Conservation (phyloP, 2,797 vertebrate genomes). For the Rhinoraja longicauda region DNA sequence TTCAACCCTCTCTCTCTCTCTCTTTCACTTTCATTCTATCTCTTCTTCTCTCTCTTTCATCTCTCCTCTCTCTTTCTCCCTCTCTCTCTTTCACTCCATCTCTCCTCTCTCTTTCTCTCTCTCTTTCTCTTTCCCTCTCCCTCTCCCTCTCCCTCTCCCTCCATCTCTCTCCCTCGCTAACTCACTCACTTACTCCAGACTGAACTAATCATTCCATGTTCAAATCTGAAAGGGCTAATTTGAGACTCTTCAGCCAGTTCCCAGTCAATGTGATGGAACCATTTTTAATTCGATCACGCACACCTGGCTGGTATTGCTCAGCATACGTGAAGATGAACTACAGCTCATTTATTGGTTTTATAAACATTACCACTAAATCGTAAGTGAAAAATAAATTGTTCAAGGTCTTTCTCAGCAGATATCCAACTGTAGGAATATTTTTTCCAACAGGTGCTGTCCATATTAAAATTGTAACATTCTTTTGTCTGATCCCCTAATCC, state of each 20-base stretch:
- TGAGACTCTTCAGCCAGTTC: too few relatives aligned
- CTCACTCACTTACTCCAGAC: background rate
- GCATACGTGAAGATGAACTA: background rate
- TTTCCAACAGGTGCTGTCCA: constrained; percentile 32
- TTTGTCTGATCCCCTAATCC: constrained; percentile 30
- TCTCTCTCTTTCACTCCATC: too few relatives aligned
- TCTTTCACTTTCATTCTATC: too few relatives aligned
- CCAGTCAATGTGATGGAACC: background rate
- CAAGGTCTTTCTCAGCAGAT: constrained; percentile 23
- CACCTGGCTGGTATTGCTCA: background rate
- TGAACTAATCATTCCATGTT: background rate
- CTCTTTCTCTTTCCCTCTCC: too few relatives aligned
- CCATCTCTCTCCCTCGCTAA: too few relatives aligned
- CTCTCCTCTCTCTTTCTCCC: too few relatives aligned
- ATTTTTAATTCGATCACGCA: background rate
- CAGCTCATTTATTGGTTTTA: background rate
- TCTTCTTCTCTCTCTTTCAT: too few relatives aligned
- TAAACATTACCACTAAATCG: background rate
- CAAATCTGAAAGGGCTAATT: background rate
- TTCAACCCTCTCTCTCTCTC: background rate
- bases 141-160: too few relatives aligned
- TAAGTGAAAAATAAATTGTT: constrained; percentile 17
- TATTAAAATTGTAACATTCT: constrained; percentile 32
- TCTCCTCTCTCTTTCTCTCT: too few relatives aligned
- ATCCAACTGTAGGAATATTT: background rate